Conservation (phyloP, 2,888 invertebrate species). For the Hirtodrosophila duncani region DNA sequence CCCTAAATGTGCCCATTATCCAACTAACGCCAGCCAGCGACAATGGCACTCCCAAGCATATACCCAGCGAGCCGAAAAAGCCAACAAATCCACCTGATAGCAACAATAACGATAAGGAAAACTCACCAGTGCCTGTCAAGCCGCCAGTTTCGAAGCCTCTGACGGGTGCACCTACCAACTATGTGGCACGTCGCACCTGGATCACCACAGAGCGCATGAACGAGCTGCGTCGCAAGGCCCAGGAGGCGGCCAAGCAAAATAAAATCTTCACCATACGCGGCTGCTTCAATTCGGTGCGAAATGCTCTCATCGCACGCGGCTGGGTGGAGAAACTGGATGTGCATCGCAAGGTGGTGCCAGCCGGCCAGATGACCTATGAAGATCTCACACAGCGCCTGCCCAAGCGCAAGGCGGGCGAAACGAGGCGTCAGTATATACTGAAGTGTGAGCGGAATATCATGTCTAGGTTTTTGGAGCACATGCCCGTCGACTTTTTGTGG, state of each 20-base stretch:
- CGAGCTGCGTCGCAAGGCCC: conserved; percentile 83
- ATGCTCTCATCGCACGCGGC: conserved; percentile 84
- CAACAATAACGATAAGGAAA: conserved; percentile 46
- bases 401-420: conserved; percentile 77
- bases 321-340: conserved; percentile 81
- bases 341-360: conserved; percentile 72
- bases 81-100: conserved; percentile 12
- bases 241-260: conserved; percentile 82
- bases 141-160: conserved; percentile 3
- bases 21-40: conserved; percentile 47
- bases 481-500: conserved; percentile 93
- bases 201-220: conserved; percentile 83
- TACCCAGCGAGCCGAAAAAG: background rate
- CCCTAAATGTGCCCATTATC: conserved; percentile 51
- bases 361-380: conserved; percentile 74
- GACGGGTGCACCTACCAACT: conserved; percentile 65
- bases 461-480: conserved; percentile 87
- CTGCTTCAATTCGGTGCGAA: conserved; percentile 85
- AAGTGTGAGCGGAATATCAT: conserved; percentile 85
- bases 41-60: conserved; percentile 7
- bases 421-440: conserved; percentile 80
- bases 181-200: conserved; percentile 78
- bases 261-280: conserved; percentile 86
- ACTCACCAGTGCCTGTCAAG: conserved; percentile 11
- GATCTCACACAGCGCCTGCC: conserved; percentile 77